Percentiles rank a stretch among this genome's conserved stretches.
These are phyloP conservation scores for Mechanitis mazaeus DNA, from an alignment of 2,888 invertebrate genomes.

Conservation along the genomic window DNA sequence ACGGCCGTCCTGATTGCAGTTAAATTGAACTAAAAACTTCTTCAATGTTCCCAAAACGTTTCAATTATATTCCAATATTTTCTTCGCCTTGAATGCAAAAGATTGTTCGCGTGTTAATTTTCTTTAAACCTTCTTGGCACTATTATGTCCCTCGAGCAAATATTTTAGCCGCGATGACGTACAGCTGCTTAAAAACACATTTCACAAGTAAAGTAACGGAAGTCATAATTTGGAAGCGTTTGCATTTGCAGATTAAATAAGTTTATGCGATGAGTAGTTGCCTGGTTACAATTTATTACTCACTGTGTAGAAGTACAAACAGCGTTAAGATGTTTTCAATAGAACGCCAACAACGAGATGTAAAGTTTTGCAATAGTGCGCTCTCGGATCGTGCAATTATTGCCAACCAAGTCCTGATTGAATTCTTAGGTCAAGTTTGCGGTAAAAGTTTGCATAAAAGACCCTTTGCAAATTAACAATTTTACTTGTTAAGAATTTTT, in stretches of 20 bases:
- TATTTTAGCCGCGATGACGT: constrained; percentile 28
- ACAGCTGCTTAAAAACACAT: constrained; percentile 31
- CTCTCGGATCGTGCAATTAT: constrained; percentile 66
- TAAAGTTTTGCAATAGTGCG: constrained; percentile 67
- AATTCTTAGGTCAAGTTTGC: constrained; percentile 71
- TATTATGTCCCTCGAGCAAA: constrained; percentile 21
- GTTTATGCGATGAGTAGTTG: constrained; percentile 62
- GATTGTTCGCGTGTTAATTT: constrained; percentile 27
- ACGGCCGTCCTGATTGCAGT: constrained; percentile 76
- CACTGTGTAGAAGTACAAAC: constrained; percentile 55
- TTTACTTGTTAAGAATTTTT: constrained; percentile 43
- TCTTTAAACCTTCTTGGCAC: constrained; percentile 23
- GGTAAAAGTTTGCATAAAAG: constrained; percentile 63
- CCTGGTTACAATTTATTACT: constrained; percentile 62
- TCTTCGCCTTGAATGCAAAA: constrained; percentile 37
- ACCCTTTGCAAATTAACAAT: constrained; percentile 59
- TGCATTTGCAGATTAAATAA: constrained; percentile 67
- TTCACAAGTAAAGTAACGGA: constrained; percentile 41
- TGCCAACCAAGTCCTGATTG: constrained; percentile 67
- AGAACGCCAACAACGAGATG: constrained; percentile 64
- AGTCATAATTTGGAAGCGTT: constrained; percentile 55
- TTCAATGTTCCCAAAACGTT: constrained; percentile 71
- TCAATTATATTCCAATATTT: constrained; percentile 64
- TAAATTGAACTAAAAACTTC: constrained; percentile 78
- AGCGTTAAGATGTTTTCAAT: constrained; percentile 69